A percentile compares a stretch with the other conserved stretches of the same genome.
phyloP scores from a whole-genome alignment of 2,888 invertebrate genomes.

The Eugnorisma glareosa region DNA sequence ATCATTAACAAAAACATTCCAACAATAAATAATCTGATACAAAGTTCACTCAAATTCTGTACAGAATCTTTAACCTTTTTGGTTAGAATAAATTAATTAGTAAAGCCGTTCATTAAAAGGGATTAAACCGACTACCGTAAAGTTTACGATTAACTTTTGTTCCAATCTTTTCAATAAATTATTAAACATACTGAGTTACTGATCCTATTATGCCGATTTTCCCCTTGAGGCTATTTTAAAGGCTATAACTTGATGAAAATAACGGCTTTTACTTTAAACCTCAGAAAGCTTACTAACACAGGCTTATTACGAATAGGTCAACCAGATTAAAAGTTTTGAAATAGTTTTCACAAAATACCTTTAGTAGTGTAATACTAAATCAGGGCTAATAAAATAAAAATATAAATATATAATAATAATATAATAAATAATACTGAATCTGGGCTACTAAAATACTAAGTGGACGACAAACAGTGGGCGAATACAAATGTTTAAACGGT shows the following conservation, averaged over 20 bases:
- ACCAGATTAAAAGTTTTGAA: neutral
- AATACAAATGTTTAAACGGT: no score
- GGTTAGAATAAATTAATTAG: constrained; percentile 18
- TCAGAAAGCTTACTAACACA: neutral
- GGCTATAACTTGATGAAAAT: neutral
- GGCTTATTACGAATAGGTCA: neutral
- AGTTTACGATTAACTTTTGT: constrained; percentile 19
- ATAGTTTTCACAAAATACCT: neutral
- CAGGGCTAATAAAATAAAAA: no score
- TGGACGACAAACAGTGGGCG: no score
- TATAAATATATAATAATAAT: no score
- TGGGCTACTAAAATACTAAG: no score
- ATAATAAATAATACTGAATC: no score
- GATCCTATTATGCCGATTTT: constrained; percentile 9
- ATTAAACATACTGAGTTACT: constrained; percentile 16
- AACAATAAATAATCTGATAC: neutral
- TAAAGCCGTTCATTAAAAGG: constrained; percentile 24
- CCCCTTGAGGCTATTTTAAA: neutral
- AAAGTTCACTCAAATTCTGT: constrained; percentile 16
- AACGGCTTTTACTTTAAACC: neutral
- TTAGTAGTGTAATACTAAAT: neutral
- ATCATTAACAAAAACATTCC: neutral
- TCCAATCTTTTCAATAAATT: constrained; percentile 6
- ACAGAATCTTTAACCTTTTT: neutral
- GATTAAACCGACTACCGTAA: neutral